Evolutionary conservation across 2,888 invertebrate species (phyloP).

Genomic region (Dasypolia templi): DNA sequence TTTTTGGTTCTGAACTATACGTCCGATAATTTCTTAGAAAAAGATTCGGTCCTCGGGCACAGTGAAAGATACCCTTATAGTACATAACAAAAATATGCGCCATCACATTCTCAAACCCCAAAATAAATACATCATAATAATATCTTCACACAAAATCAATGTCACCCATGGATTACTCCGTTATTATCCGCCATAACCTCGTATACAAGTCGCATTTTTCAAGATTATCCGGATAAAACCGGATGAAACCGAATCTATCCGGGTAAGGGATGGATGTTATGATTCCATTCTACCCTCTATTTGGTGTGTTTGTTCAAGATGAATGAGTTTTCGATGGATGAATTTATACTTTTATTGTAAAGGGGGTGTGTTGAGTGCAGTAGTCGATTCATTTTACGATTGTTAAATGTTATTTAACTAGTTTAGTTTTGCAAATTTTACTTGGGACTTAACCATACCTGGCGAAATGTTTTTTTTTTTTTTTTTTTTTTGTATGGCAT

Average conservation of each 20-base stretch:
- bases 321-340: slow-evolving; percentile 42
- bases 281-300: slow-evolving; percentile 49
- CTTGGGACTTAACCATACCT: neutral
- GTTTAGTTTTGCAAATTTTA: neutral
- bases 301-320: slow-evolving; percentile 37
- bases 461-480: too few relatives aligned
- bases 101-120: slow-evolving; percentile 1
- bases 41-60: too few relatives aligned
- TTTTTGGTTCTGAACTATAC: too few relatives aligned
- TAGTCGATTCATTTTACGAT: neutral
- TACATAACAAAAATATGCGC: slow-evolving; percentile 15
- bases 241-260: slow-evolving; percentile 58
- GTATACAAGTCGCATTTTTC: slow-evolving; percentile 59
- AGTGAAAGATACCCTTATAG: too few relatives aligned
- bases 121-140: slow-evolving; percentile 50
- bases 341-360: slow-evolving; percentile 16
- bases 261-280: slow-evolving; percentile 36
- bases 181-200: slow-evolving; percentile 44
- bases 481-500: too few relatives aligned
- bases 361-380: neutral
- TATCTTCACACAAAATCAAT: slow-evolving; percentile 52
- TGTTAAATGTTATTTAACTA: neutral
- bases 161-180: slow-evolving; percentile 46
- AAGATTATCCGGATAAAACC: slow-evolving; percentile 63
- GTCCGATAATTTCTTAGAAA: too few relatives aligned